Evolutionary conservation across 2,113 vertebrate genomes (phyloP).

Genomic region (Callopanchax toddi): DNA sequence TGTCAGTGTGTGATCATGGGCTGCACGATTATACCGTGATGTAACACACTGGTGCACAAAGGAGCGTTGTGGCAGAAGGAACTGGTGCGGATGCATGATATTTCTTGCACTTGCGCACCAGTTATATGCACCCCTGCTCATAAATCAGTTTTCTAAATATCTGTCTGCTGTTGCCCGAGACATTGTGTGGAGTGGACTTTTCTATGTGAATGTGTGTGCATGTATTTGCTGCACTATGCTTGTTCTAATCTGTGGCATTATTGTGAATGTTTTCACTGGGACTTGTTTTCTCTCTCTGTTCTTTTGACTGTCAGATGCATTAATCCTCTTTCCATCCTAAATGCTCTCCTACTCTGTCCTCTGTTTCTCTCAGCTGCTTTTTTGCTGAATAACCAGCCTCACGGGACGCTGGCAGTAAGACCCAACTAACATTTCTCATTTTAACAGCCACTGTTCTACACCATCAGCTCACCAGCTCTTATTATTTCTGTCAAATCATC

Average conservation of each 20-base stretch:
- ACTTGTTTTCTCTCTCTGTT: constrained; percentile 41
- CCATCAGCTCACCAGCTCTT: constrained; percentile 21
- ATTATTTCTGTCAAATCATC: constrained; percentile 18
- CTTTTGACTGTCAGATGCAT: constrained; percentile 54
- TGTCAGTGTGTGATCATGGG: no score
- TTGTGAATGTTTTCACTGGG: constrained; percentile 26
- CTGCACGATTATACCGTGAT: no score
- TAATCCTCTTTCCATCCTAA: constrained; percentile 52
- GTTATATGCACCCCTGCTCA: no score
- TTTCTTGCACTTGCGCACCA: no score
- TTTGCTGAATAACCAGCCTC: constrained; percentile 31
- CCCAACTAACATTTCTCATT: constrained; percentile 29
- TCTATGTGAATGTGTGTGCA: background rate
- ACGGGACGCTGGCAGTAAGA: constrained; percentile 6
- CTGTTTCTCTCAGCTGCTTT: constrained; percentile 8
- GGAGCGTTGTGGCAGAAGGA: no score
- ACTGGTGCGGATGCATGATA: no score
- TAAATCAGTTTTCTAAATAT: background rate
- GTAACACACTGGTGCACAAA: no score
- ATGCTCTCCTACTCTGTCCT: constrained; percentile 17
- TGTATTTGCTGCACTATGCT: constrained; percentile 7
- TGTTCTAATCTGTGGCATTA: constrained; percentile 48
- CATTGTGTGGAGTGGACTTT: no score
- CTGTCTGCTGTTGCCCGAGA: no score
- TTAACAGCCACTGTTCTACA: constrained; percentile 11